Evolutionary conservation across 1,140 invertebrate genomes (phyloP), one percentile per base, ranked within the genome.

Genomic region (Drosophila albomicans): DNA sequence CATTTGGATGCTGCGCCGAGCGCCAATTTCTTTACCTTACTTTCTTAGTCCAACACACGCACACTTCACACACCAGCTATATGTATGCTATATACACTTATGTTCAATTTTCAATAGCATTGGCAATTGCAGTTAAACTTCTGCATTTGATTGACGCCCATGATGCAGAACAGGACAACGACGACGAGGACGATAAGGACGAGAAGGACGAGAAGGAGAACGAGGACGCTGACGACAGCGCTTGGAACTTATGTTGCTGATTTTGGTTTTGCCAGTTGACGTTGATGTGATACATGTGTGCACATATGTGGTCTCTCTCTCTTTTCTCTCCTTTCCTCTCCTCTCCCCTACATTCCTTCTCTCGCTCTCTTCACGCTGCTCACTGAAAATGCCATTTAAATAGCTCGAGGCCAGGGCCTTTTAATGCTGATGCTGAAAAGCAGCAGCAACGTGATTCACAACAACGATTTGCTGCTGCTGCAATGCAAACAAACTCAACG

Each of bases 61-160:
- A 10, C 43, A 58, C 15, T 32, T 25, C 15, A 49, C 41, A 49
- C 20, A 49, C 30, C 25, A 4, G 7, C 15, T 48, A 51, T 35
- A 30, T 48, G 13, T 15, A 28, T 68, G 15, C 20, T 46, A 57
- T 28, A 48, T 54, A 41, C 10, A n/a, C 32, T 35, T 32, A 20
- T 51, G 62, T 41, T 48, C 54, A 59, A 61, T 69, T 61, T 59
- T 43, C 66, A 61, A 69, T 61, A 54, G 28, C 56, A 72, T 72
- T 67, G 70, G 32, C 70, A 74, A 73, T 77, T 77, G 69, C 63
- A 51, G 49, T 62, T 73, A 28, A 72, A 58, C 71, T 77, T 43
- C 63, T 77, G 75, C 75, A 59, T 75, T 78, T 78, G 75, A 78
- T 78, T 78, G 75, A 78, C 75, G 65, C 52, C 66, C 54, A 59